phyloP scores from a whole-genome alignment of 2,797 vertebrate species.

The Catharus ustulatus region DNA sequence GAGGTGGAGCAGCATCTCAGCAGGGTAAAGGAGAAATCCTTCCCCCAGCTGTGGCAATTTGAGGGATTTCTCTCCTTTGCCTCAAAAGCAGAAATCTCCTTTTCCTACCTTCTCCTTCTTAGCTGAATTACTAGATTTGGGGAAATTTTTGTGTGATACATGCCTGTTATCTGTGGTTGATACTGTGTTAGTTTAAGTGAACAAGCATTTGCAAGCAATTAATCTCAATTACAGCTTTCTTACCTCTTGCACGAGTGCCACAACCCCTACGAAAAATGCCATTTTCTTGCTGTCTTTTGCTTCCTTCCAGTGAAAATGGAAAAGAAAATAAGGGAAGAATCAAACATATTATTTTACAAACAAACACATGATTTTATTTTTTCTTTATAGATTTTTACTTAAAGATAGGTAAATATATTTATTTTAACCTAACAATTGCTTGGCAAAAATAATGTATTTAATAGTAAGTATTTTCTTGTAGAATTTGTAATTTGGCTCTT shows the following conservation, averaged over 20 bases:
- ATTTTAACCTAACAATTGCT: neutral
- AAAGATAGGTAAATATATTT: neutral
- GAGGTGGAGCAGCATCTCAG: neutral
- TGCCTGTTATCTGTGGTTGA: neutral
- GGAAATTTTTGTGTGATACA: neutral
- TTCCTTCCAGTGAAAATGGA: neutral
- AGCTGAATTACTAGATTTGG: neutral
- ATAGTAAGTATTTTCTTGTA: neutral
- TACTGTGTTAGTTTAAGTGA: neutral
- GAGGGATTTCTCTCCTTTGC: neutral
- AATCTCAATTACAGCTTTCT: neutral
- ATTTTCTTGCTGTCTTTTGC: neutral
- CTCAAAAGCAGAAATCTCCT: neutral
- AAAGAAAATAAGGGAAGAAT: neutral
- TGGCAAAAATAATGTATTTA: neutral
- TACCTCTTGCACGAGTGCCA: neutral
- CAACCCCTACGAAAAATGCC: neutral
- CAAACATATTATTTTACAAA: too few relatives aligned
- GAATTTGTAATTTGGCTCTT: neutral
- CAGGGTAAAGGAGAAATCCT: neutral
- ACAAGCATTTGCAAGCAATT: neutral
- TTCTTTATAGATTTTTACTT: neutral
- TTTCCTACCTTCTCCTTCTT: neutral
- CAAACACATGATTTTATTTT: neutral
- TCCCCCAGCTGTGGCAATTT: fast-evolving